Evolutionary conservation across 2,113 vertebrate genomes (phyloP), one percentile per base, ranked within the genome.

Genomic region (Mirounga angustirostris): DNA sequence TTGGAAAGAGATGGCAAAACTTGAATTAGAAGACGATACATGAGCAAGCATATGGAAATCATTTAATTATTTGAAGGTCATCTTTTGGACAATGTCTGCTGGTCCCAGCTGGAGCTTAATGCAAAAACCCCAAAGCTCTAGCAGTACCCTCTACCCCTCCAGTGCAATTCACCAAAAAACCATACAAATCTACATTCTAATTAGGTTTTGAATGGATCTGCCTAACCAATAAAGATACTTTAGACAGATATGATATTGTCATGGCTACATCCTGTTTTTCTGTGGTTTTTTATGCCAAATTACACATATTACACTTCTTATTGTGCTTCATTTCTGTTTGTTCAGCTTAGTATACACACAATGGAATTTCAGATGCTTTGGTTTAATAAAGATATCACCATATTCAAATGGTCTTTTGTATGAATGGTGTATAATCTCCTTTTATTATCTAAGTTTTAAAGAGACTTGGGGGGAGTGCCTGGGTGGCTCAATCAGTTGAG

Each of bases 1-100:
- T 93, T 97, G 86, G 21, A 65, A 91, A 92, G 50, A 89, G 46
- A 94, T 63, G 61, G 54, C 28, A 58, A 97, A 80, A 19, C 61
- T 36, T 46, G 2, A 11, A 92, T 98, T 93, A 96, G 78, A 97
- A 87, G 7, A 86, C 94, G 91, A 10, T 56, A 94, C 87, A 59
- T 74, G 92, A 85, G 81, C 1, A 97, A 82, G 84, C 76, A 93
- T 67, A 96, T 71, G 83, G 81, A 98, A 98, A 98, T 43, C 3
- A 46, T 54, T 98, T 88, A 54, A 97, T 96, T 98, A 94, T 93
- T 94, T 97, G 93, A 73, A 98, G 87, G 46, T 97, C 59, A 92
- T 97, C 95, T 97, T 98, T 94, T 98, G 91, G 81, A 93, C 65
- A 82, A 22, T 90, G 92, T 97, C 96, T 95, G 71, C 88, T 96